A percentile compares a stretch with the other conserved stretches of the same genome.
phyloP scores from a whole-genome alignment of 2,888 invertebrate species.

The Dasysyrphus albostriatus region DNA sequence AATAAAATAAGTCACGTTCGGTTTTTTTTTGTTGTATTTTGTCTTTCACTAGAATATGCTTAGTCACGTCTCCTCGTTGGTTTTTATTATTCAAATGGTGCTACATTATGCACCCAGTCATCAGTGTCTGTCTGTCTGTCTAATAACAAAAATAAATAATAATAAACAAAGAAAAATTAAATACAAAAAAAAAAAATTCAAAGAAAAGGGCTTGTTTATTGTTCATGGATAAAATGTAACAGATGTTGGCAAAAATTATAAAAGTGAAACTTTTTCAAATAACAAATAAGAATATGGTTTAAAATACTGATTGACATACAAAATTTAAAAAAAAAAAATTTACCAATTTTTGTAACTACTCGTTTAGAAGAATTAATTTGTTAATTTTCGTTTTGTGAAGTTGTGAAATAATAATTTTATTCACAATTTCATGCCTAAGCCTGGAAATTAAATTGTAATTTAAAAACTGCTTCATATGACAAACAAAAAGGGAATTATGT shows the following conservation, averaged over 20 bases:
- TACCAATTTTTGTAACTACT: too few relatives aligned
- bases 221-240: background rate
- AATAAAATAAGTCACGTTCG: conserved; percentile 18
- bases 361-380: too few relatives aligned
- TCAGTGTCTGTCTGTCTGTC: conserved; percentile 13
- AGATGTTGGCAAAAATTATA: background rate
- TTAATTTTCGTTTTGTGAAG: too few relatives aligned
- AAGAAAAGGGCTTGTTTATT: background rate
- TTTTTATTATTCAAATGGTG: conserved; percentile 12
- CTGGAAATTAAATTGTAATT: too few relatives aligned
- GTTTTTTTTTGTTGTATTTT: background rate
- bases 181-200: background rate
- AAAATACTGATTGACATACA: too few relatives aligned
- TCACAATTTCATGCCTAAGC: too few relatives aligned
- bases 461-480: too few relatives aligned
- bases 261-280: conserved; percentile 6
- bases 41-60: background rate
- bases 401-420: too few relatives aligned
- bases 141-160: background rate
- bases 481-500: too few relatives aligned
- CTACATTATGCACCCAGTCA: conserved; percentile 4
- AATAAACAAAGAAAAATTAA: background rate
- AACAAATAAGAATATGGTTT: too few relatives aligned
- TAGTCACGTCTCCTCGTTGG: background rate
- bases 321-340: too few relatives aligned